Conservation (phyloP, 2,797 vertebrate genomes). For the Mastacembelus armatus region DNA sequence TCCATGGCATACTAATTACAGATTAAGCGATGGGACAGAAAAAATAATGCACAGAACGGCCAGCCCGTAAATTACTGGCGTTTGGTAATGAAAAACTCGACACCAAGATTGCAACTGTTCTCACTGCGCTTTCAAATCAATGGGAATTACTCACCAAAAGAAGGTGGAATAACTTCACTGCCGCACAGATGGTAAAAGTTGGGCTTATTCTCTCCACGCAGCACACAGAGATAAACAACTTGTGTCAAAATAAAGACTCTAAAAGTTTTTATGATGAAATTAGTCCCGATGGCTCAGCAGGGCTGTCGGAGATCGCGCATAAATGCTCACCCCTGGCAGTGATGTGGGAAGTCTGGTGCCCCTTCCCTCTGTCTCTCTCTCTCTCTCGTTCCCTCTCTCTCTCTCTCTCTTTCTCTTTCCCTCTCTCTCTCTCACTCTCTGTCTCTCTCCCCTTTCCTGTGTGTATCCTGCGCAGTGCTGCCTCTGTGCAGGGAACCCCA, state of each 20-base stretch:
- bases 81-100: not conserved
- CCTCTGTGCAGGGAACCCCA: slow-evolving; percentile 71
- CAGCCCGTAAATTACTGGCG: not conserved
- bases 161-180: slow-evolving; percentile 58
- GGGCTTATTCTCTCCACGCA: slow-evolving; percentile 10
- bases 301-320: slow-evolving; percentile 66
- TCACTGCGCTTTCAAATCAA: not conserved
- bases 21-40: slow-evolving; percentile 43
- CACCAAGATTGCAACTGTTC: not conserved
- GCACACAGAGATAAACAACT: not conserved
- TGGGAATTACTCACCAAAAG: slow-evolving; percentile 63
- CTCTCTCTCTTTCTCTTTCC: slow-evolving; percentile 13
- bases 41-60: slow-evolving; percentile 23
- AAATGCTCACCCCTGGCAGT: slow-evolving; percentile 69
- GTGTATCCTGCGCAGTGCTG: slow-evolving; percentile 63
- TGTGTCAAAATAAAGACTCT: slow-evolving; percentile 22
- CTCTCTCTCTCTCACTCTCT: too few relatives aligned
- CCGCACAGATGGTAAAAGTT: slow-evolving; percentile 63
- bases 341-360: slow-evolving; percentile 64
- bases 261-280: slow-evolving; percentile 65
- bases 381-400: slow-evolving; percentile 11
- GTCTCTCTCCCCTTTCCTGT: too few relatives aligned
- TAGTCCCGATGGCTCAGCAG: slow-evolving; percentile 62
- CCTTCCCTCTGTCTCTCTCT: slow-evolving; percentile 2
- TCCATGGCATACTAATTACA: slow-evolving; percentile 85